Percentiles rank a stretch among this genome's conserved stretches.
phyloP scores from a whole-genome alignment of 2,113 vertebrate genomes.

The Geothlypis trichas region DNA sequence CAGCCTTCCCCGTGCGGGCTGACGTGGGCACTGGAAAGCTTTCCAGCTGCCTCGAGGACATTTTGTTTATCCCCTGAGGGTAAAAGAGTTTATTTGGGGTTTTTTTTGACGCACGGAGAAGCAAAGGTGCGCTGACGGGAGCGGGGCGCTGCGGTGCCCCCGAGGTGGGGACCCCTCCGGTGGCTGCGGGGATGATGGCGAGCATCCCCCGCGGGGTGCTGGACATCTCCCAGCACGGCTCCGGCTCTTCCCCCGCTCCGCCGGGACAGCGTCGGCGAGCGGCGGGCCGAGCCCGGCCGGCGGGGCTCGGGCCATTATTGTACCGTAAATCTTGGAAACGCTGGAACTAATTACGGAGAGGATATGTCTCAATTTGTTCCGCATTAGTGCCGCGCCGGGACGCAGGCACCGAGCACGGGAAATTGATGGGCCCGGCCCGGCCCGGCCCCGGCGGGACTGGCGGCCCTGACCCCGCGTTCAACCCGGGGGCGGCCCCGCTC shows the following conservation, averaged over 20 bases:
- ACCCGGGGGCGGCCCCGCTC: conserved; percentile 66
- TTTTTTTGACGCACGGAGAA: background rate
- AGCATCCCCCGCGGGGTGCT: background rate
- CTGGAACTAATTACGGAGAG: conserved; percentile 86
- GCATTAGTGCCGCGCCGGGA: conserved; percentile 78
- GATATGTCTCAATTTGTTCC: conserved; percentile 92
- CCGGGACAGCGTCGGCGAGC: background rate
- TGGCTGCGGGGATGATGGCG: background rate
- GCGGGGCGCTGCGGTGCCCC: too few species aligned
- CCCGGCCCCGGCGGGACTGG: conserved; percentile 63
- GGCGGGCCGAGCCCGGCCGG: background rate
- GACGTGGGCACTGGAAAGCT: background rate
- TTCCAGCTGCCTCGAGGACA: background rate
- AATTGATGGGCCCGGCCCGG: conserved; percentile 77
- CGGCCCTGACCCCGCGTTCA: conserved; percentile 84
- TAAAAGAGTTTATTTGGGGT: background rate
- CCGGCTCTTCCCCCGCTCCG: background rate
- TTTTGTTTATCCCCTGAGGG: background rate
- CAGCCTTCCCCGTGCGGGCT: background rate
- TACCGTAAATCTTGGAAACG: conserved; percentile 80
- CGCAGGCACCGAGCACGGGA: conserved; percentile 76
- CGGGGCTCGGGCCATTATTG: conserved; percentile 67
- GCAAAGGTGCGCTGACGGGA: background rate
- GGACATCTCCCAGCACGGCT: background rate
- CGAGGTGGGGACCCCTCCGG: background rate